Conservation (phyloP, 2,113 vertebrate genomes). For the Regulus satrapa region DNA sequence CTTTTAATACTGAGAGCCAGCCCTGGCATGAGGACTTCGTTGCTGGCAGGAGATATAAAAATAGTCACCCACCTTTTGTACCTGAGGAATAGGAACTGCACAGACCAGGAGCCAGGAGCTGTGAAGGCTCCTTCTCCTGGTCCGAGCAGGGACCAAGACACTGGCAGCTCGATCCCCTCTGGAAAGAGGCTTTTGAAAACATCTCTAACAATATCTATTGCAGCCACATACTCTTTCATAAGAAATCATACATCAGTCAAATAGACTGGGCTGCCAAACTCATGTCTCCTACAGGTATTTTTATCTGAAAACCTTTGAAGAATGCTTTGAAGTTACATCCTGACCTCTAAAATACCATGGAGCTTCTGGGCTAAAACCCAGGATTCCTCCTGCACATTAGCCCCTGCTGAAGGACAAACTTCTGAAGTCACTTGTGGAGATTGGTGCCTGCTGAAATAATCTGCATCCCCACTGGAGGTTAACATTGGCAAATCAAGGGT, state of each 20-base stretch:
- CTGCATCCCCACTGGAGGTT: neutral
- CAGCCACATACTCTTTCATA: neutral
- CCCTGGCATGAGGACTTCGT: neutral
- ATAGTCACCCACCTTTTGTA: neutral
- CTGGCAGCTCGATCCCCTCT: rapidly evolving
- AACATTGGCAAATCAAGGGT: neutral
- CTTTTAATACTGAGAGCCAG: neutral
- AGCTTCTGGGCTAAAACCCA: neutral
- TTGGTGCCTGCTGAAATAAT: neutral
- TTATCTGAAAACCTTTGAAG: slow-evolving; percentile 34
- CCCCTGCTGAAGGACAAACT: neutral
- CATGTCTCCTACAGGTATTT: neutral
- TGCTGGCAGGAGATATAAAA: neutral
- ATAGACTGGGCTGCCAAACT: neutral
- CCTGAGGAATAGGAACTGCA: neutral
- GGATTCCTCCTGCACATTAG: rapidly evolving
- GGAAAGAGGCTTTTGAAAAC: neutral
- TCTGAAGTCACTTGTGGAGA: neutral
- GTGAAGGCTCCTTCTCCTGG: neutral
- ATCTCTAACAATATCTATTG: neutral
- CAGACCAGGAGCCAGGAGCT: neutral
- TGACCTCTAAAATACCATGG: neutral
- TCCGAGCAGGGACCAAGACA: neutral
- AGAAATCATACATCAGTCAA: neutral
- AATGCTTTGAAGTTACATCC: slow-evolving; percentile 17